Evolutionary conservation across 2,888 invertebrate species (phyloP).

Genomic region (Meiosimyza platycephala): DNA sequence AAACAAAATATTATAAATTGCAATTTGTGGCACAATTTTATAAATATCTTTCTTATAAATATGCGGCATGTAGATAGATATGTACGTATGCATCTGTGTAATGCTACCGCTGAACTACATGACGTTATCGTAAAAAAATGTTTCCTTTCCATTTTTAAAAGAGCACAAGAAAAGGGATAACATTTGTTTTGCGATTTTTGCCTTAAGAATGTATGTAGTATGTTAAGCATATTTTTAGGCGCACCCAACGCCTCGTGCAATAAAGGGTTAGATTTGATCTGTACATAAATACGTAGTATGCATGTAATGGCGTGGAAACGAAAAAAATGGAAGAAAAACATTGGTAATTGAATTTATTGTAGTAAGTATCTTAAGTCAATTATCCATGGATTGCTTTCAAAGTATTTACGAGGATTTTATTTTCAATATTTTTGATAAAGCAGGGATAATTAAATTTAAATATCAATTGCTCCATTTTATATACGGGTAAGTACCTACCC

Average conservation of each 20-base stretch:
- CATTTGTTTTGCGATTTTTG: slow-evolving; percentile 58
- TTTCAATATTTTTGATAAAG: slow-evolving; percentile 48
- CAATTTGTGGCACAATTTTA: slow-evolving; percentile 51
- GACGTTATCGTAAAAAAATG: slow-evolving; percentile 13
- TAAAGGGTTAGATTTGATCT: slow-evolving; percentile 55
- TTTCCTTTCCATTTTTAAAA: not conserved
- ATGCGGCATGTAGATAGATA: slow-evolving; percentile 6
- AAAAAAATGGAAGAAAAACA: slow-evolving; percentile 32
- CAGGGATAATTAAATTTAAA: not conserved
- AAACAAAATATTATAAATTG: slow-evolving; percentile 58
- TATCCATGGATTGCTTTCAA: slow-evolving; percentile 61
- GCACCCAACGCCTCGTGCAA: not conserved
- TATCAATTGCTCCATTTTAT: no score
- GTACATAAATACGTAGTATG: not conserved
- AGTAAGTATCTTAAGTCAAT: slow-evolving; percentile 61
- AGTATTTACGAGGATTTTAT: slow-evolving; percentile 62
- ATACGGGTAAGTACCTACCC: no score
- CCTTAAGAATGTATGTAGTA: slow-evolving; percentile 38
- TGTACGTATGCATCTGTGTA: not conserved
- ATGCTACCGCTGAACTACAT: not conserved
- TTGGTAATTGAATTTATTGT: slow-evolving; percentile 63
- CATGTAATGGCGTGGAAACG: slow-evolving; percentile 43
- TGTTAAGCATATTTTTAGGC: slow-evolving; percentile 49
- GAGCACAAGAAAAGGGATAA: slow-evolving; percentile 45
- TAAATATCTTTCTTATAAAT: slow-evolving; percentile 40